phyloP scores from a whole-genome alignment of 2,113 vertebrate species.

The Colistium nudipinnis region DNA sequence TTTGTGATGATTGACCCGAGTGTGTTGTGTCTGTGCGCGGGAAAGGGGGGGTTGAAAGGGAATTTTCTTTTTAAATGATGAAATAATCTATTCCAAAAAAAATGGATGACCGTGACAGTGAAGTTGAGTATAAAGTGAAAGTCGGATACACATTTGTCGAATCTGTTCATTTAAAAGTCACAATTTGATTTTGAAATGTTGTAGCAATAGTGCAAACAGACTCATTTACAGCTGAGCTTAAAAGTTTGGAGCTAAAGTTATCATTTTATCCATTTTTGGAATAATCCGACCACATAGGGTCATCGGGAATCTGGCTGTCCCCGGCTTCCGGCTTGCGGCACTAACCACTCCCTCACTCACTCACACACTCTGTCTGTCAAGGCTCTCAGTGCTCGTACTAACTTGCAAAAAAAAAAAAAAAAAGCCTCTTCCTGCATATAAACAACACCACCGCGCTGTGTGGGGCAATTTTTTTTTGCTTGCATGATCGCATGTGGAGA shows the following conservation, averaged over 20 bases:
- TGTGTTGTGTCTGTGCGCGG: no score
- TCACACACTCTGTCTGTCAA: constrained; percentile 62
- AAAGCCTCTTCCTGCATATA: constrained; percentile 33
- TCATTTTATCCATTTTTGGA: no score
- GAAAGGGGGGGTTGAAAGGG: background rate
- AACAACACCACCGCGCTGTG: constrained; percentile 30
- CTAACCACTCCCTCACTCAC: no score
- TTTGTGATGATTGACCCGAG: constrained; percentile 24
- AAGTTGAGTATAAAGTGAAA: background rate
- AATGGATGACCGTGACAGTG: no score
- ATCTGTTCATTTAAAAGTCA: constrained; percentile 15
- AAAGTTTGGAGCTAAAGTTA: no score
- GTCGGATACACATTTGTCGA: constrained; percentile 12
- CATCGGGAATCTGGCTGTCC: constrained; percentile 56
- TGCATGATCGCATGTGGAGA: constrained; percentile 74
- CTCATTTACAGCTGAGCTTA: no score
- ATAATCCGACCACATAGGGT: constrained; percentile 43
- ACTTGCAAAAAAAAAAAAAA: constrained; percentile 65
- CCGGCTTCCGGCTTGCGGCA: constrained; percentile 66
- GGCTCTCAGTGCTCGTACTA: constrained; percentile 65
- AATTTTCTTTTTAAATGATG: background rate
- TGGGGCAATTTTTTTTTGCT: constrained; percentile 33
- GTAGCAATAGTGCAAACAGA: background rate
- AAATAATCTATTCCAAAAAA: background rate
- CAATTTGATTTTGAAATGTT: constrained; percentile 6